Evolutionary conservation across 2,888 invertebrate genomes (phyloP).

Genomic region (Torymus texanus): DNA sequence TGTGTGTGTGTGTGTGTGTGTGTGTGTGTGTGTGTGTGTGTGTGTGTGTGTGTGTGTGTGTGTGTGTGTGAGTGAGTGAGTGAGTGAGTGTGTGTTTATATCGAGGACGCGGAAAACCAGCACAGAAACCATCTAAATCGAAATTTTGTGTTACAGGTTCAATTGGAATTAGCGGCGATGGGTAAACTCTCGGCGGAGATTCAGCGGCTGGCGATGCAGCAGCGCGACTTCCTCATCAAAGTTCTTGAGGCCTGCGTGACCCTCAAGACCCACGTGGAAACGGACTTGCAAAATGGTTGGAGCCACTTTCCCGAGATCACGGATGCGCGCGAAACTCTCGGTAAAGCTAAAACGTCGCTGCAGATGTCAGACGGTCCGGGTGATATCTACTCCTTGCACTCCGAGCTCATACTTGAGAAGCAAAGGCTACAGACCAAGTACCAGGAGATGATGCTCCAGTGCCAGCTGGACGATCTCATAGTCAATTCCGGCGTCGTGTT

Average conservation of each 20-base stretch:
- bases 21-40: too few species aligned
- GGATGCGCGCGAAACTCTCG: conserved; percentile 81
- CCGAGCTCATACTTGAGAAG: conserved; percentile 81
- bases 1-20: too few species aligned
- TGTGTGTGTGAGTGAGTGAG: too few species aligned
- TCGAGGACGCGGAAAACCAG: not conserved
- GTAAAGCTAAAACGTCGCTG: conserved; percentile 79
- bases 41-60: too few species aligned
- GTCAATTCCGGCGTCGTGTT: conserved; percentile 82
- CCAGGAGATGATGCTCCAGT: conserved; percentile 84
- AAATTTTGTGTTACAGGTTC: conserved; percentile 73
- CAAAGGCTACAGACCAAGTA: conserved; percentile 82
- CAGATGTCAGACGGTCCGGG: conserved; percentile 79
- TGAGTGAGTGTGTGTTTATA: too few species aligned
- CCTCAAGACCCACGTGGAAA: conserved; percentile 85
- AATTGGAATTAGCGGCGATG: conserved; percentile 82
- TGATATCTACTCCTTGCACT: conserved; percentile 80
- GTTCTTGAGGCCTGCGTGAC: conserved; percentile 85
- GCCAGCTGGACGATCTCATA: conserved; percentile 83
- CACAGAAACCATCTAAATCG: not conserved
- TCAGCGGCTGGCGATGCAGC: conserved; percentile 83
- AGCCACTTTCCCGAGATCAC: conserved; percentile 81
- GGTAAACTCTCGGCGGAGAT: conserved; percentile 83
- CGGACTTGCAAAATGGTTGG: conserved; percentile 83
- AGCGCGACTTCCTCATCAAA: conserved; percentile 84